phyloP scores from a whole-genome alignment of 2,113 vertebrate genomes.

The Dolichotis patagonum region DNA sequence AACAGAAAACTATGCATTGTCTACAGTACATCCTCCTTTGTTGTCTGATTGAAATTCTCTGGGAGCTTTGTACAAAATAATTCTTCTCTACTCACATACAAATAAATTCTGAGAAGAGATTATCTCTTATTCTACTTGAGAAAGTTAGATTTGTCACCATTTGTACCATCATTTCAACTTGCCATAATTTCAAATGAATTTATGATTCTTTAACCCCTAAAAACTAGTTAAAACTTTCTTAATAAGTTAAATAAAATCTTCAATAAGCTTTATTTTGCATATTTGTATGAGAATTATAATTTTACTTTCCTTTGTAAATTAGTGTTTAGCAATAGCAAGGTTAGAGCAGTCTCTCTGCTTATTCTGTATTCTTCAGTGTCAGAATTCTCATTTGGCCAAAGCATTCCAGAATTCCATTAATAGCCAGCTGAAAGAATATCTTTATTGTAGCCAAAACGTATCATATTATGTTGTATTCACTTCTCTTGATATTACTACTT shows the following conservation, averaged over 20 bases:
- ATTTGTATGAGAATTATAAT: not conserved
- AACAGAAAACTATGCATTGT: not conserved
- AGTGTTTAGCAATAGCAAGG: not conserved
- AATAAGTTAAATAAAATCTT: conserved; percentile 9
- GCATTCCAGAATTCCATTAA: not conserved
- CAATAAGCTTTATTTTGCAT: not conserved
- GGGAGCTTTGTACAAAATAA: not conserved
- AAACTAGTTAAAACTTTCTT: not conserved
- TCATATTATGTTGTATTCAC: not conserved
- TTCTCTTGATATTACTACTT: conserved; percentile 2
- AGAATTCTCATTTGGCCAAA: not conserved
- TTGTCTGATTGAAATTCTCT: not conserved
- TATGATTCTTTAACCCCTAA: conserved; percentile 19
- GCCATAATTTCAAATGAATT: not conserved
- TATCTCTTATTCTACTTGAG: not conserved
- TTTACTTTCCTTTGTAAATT: conserved; percentile 44
- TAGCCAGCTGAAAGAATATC: not conserved
- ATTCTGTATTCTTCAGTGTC: not conserved
- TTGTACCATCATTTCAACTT: not conserved
- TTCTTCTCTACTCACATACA: not conserved
- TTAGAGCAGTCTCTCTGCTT: not conserved
- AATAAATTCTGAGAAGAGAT: not conserved
- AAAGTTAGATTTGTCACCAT: not conserved
- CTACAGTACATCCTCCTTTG: not conserved
- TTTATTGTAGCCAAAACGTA: not conserved